Evolutionary conservation across 2,113 vertebrate species (phyloP), one percentile per base, ranked within the genome.

Genomic region (Sphyrna mokarran): DNA sequence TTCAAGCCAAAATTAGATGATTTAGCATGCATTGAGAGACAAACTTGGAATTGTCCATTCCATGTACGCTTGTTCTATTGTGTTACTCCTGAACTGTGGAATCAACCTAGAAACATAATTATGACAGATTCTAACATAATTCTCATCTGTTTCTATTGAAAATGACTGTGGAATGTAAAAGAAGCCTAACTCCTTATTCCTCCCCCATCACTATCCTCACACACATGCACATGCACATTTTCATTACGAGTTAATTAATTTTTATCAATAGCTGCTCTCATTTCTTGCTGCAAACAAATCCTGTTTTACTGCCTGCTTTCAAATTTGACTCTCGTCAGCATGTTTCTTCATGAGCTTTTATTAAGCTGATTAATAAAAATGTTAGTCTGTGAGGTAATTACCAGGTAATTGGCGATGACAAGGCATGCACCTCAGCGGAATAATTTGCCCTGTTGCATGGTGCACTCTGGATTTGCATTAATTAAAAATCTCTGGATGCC

Each of bases 351-450:
- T 18, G 33, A 93, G 89, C 61, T 93, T 93, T 93, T 93, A 93
- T 93, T 93, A 93, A 93, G 89, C 89, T 93, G 89, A 93, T 93
- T 93, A 93, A 93, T 93, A 93, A 93, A 93, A 93, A 93, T 66
- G 89, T 93, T 93, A 68, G 89, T 93, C 61, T 93, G 89, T 93
- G 89, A 93, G 89, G 89, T 93, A 93, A 93, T 93, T 93, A 93
- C 61, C 61, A 93, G 89, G 61, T 93, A 93, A 93, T 93, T 93
- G 89, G 89, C 89, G n/a, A 93, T 93, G 89, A 93, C 89, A 93
- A 93, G 89, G 89, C 61, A 16, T 93, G 89, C 61, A 93, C 89
- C 89, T 66, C 89, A 93, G 89, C 89, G 89, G 61, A 93, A 93
- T 93, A 66, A 66, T 93, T 93, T 93, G 89, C 89, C 89, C 89